Base-by-base conservation (phyloP, 1,140 invertebrate genomes). In the Magallana gigas region DNA sequence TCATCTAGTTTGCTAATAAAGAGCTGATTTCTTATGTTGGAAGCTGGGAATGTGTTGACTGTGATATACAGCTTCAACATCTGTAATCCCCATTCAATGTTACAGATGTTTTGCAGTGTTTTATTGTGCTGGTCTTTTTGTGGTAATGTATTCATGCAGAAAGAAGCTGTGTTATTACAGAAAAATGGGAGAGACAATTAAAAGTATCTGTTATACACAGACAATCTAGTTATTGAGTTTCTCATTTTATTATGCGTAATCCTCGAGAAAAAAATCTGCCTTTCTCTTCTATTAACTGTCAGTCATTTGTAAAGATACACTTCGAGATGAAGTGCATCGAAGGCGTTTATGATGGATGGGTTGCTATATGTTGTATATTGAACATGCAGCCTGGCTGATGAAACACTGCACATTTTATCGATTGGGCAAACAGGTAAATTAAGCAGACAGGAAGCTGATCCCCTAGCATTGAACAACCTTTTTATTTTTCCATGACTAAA, bases 131-230 rank as follows among this genome's bases (percentile, higher is more conserved):
- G 68, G 36, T 48, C 36, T 71, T 36, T 71, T 71, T 71, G 68
- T 71, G 36, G 18, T 12, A 14, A 71, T 71, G 68, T 29, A 71
- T 71, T 71, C 23, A 23, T 11, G 68, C 68, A 9, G 68, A 71
- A 71, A 71, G 68, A 71, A 71, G 68, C 68, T 71, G 68, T 71
- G 68, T 71, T 18, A 18, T 23, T 71, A 23, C 68, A 71, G 18
- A 12, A 71, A 29, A 29, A 36, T 23, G 8, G 18, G 11, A 62
- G 60, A 62, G 18, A 62, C 60, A 62, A 62, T n/a, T 62, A n/a
- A 48, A 62, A 62, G 60, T 62, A 62, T 62, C 60, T 62, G 60
- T 62, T 62, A 62, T 62, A 62, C 60, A 62, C 60, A 62, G 60
- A 62, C 60, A 62, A 62, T 62, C 14, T n/a, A 62, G 60, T 5